Base-by-base conservation (phyloP, 2,113 vertebrate species). In the Heterocephalus glaber region DNA sequence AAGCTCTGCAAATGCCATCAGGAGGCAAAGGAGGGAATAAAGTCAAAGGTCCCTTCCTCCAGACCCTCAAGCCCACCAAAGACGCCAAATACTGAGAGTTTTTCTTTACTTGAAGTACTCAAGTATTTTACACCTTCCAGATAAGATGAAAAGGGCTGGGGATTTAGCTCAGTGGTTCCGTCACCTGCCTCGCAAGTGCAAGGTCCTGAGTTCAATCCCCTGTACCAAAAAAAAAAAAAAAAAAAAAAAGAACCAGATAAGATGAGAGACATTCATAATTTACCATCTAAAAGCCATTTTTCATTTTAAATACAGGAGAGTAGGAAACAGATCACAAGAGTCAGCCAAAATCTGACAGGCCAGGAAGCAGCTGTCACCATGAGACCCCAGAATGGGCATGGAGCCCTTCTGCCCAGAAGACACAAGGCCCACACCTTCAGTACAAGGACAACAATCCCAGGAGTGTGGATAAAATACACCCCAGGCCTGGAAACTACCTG, bases 71-170 rank as follows among this genome's bases (percentile, higher is more conserved):
- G 63, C 61, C 19, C 10, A 49, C 44, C 66, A 1, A 24, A 0
- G n/a, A 74, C 3, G 1, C 63, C 1, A 2, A 9, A 22, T 20
- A 13, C 1, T n/a, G 0, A 12, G 35, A 13, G 38, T 0, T 11
- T 19, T 58, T n/a, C 74, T 1, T 26, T 22, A 5, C 9, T 1
- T 3, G 20, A 52, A 14, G 5, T 3, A 2, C n/a, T 33, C 54
- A 12, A 30, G 47, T 38, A 30, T n/a, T 41, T 35, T 9, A 38
- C 0, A 47, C 0, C 7, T 4, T 35, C n/a, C 5, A 61, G 26
- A 30, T 1, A 22, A 41, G 9, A 81, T 0, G 9, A n/a, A n/a
- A n/a, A n/a, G n/a, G n/a, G n/a, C n/a, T n/a, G n/a, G n/a, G n/a
- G n/a, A n/a, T n/a, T n/a, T n/a, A n/a, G n/a, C n/a, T n/a, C n/a